These are phyloP conservation scores for Labia minor DNA, from an alignment of 2,888 invertebrate species.

Conservation along the genomic window DNA sequence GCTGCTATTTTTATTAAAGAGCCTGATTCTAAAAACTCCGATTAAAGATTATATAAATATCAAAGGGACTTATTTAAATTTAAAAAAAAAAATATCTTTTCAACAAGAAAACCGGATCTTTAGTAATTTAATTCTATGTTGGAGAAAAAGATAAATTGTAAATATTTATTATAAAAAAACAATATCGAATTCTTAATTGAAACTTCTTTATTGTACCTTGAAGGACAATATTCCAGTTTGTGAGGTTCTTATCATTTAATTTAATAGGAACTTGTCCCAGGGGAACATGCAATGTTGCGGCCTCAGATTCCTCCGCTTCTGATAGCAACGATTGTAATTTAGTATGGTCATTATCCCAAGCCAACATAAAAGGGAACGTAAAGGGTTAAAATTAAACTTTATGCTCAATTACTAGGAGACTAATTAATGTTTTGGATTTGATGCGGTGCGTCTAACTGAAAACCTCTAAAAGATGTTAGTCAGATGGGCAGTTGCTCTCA, in stretches of 20 bases:
- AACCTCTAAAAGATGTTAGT: neutral
- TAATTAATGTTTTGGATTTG: slow-evolving; percentile 7
- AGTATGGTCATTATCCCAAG: neutral
- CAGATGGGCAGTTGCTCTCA: neutral
- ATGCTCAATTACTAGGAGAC: neutral
- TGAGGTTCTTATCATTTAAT: slow-evolving; percentile 1
- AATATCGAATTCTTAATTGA: slow-evolving; percentile 7
- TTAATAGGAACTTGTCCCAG: slow-evolving; percentile 1
- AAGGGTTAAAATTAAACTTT: slow-evolving; percentile 5
- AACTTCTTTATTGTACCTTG: neutral
- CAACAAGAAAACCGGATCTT: neutral
- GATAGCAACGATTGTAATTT: slow-evolving; percentile 13
- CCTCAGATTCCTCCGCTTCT: neutral
- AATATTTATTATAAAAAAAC: neutral
- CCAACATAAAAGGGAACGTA: slow-evolving; percentile 9
- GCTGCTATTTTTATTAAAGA: too few species aligned
- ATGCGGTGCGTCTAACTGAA: neutral
- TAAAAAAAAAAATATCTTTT: neutral
- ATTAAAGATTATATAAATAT: neutral
- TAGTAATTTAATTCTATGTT: neutral
- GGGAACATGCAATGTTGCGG: neutral
- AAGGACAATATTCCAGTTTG: neutral
- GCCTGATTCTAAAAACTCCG: too few species aligned
- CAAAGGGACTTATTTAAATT: neutral
- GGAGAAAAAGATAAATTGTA: neutral